Base-by-base conservation (phyloP, 2,113 vertebrate genomes). In the Emydocephalus ijimae region DNA sequence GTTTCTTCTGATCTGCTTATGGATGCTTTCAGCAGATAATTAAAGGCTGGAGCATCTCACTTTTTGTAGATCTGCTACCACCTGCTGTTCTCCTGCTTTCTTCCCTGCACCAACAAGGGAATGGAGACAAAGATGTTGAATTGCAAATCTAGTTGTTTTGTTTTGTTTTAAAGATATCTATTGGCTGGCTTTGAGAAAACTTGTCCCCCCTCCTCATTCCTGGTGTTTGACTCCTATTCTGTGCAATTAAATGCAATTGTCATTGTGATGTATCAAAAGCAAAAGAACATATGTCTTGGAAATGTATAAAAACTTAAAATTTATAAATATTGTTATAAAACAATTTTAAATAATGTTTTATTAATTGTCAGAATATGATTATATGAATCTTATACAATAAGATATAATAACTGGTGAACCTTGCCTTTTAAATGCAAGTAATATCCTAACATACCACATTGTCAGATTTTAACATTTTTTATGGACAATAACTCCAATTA, bases 391-490 rank as follows among this genome's bases (percentile, higher is more conserved):
- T 5, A 92, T 88, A 87, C 14, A 39, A 64, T 55, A 90, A 91
- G 11, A 9, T 81, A 39, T 34, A 56, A 1, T 48, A 89, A 86
- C 86, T 61, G 39, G 61, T 89, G 55, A 64, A 88, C 61, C 61
- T 39, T 89, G 54, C n/a, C 74, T 87, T 93, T 1, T 87, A 94
- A 91, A 57, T 74, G 43, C 57, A 39, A 74, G 9, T 87, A 90
- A 57, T 92, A 96, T 48, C 87, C 92, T 91, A 56, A 93, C 43
- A 90, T 89, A 50, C 52, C 1, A 0, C 12, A 11, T 91, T 95
- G 93, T 96, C 93, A 93, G 92, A 93, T 93, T 92, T 95, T 95
- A 95, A 91, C 29, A 43, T 45, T 20, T 95, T 96, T 96, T 96
- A 57, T 95, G 86, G 95, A 95, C 90, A 94, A 96, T 93, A 96